Evolutionary conservation across 2,797 vertebrate genomes (phyloP), one percentile per base, ranked within the genome.

Genomic region (Nasua narica): DNA sequence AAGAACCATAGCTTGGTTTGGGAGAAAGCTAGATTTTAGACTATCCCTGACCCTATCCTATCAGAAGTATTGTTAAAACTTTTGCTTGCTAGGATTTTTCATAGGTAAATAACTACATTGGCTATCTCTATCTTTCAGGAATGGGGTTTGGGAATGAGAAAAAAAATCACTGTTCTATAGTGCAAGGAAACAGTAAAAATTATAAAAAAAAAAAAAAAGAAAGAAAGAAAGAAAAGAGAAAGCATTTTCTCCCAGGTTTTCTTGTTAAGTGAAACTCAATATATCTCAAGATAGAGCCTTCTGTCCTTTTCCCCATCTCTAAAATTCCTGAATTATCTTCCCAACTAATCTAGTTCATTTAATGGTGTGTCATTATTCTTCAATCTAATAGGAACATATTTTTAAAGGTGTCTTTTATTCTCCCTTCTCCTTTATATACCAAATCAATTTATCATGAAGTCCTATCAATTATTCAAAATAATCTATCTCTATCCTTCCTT

Each of bases 381-480:
- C n/a, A 86, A 35, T 92, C 7, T 74, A 88, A 89, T 29, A 95
- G 74, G 8, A 16, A 52, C 43, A 93, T 60, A 94, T 48, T 89
- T 43, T 88, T 87, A 65, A 78, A 88, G 35, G 14, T 32, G 21
- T 70, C 69, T 83, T 74, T 60, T 50, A 15, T 74, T 90, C 16
- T 89, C 91, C 27, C 43, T 96, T 94, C 48, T 50, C 32, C 19
- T 96, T 79, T 87, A 96, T 78, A 62, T 67, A 62, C 8, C 58
- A 89, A 69, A 70, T 85, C 67, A 74, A 92, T 91, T 94, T 86
- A 92, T 96, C 76, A 83, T 52, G 14, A 95, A 67, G 13, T 83
- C 29, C 21, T 85, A 91, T 95, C 40, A 93, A 94, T 95, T 91
- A 97, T 94, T 94, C 15, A 97, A 86, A 96, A 86, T 76, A 88